Evolutionary conservation across 2,797 vertebrate genomes (phyloP).

Genomic region (Notamacropus eugenii): DNA sequence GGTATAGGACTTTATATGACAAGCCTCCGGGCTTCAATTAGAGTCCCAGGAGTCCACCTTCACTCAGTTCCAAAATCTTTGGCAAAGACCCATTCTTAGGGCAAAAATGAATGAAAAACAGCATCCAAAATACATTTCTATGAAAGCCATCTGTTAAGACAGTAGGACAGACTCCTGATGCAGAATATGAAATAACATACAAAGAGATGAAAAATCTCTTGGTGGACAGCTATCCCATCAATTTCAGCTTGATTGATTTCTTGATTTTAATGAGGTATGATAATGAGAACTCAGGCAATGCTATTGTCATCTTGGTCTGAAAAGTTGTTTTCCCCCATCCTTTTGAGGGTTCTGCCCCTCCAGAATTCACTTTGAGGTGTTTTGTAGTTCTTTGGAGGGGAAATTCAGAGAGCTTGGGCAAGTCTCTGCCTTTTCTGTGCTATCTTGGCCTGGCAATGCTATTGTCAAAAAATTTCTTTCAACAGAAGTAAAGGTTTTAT

Average conservation of each 20-base stretch:
- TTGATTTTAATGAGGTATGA: neutral
- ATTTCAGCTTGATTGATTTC: neutral
- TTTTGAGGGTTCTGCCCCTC: neutral
- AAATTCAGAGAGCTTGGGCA: neutral
- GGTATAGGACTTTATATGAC: neutral
- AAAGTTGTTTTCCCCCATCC: neutral
- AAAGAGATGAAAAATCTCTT: neutral
- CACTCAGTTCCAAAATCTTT: neutral
- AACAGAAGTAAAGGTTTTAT: neutral
- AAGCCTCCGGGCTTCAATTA: neutral
- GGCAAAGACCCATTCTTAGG: neutral
- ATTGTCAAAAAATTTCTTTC: neutral
- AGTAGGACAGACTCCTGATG: neutral
- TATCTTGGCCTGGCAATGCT: neutral
- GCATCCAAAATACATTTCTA: neutral
- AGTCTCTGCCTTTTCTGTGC: neutral
- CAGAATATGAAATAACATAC: neutral
- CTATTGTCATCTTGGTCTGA: neutral
- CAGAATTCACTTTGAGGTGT: neutral
- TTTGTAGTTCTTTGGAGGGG: neutral
- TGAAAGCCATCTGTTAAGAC: neutral
- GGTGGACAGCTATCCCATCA: neutral
- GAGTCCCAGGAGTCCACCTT: neutral
- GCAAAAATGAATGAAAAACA: neutral
- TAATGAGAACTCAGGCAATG: neutral